These are phyloP conservation scores for Crocidura indochinensis DNA, from an alignment of 2,797 vertebrate species.

Conservation along the genomic window DNA sequence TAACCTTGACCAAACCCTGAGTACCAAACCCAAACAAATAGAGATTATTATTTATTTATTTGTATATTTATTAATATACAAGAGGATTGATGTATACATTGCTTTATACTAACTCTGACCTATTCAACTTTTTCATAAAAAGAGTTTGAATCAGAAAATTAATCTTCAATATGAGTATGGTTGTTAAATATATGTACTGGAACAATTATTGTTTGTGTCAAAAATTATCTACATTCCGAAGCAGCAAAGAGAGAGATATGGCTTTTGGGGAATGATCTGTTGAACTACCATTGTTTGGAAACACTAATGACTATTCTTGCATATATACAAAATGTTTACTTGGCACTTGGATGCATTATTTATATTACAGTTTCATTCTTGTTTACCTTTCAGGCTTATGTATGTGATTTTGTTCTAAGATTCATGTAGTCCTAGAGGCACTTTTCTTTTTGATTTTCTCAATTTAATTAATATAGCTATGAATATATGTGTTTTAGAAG, in stretches of 20 bases:
- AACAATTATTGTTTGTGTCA: not conserved
- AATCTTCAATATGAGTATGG: not conserved
- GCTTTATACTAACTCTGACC: not conserved
- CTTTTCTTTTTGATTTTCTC: constrained; percentile 44
- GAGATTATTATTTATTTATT: not conserved
- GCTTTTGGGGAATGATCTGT: not conserved
- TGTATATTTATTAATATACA: no score
- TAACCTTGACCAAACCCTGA: no score
- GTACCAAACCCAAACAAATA: no score
- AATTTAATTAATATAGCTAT: constrained; percentile 30
- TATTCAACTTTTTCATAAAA: constrained; percentile 36
- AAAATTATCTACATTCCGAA: not conserved
- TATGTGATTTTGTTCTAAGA: constrained; percentile 30
- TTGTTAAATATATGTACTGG: not conserved
- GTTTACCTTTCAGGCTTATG: constrained; percentile 20
- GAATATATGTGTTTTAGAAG: not conserved
- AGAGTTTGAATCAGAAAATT: not conserved
- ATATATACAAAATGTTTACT: not conserved
- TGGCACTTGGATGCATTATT: constrained; percentile 28
- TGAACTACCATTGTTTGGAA: no score
- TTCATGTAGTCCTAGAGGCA: constrained; percentile 23
- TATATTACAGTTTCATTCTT: constrained; percentile 41
- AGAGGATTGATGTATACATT: not conserved
- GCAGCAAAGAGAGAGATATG: not conserved
- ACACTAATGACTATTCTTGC: not conserved